Evolutionary conservation across 2,888 invertebrate genomes (phyloP), one percentile per base, ranked within the genome.

Genomic region (Volucella zonaria): DNA sequence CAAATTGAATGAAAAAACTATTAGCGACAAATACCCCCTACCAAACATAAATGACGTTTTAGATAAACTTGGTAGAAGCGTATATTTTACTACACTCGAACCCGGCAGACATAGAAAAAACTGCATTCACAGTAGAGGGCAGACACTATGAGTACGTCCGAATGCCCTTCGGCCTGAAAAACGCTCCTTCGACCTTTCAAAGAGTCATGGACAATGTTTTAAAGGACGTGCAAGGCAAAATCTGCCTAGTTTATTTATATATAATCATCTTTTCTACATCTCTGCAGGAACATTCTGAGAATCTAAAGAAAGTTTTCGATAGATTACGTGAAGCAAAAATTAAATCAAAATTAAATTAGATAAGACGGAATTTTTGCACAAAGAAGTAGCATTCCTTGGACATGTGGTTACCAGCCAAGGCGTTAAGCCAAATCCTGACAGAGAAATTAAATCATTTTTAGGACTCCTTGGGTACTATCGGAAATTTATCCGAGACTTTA

Each of bases 241-340:
- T 42, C 8, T 54, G 67, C 15, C 18, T 54, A 4, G 54, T 67
- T 4, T 73, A 62, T 47, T 15, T 70, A 18, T 52, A 71, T 43
- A 61, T 59, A 2, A 71, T 71, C 8, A 14, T 61, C 12, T 61
- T 71, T 12, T 73, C 59, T 6, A 61, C 51, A 31, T 76, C 75
- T 47, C 67, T 67, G n/a, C n/a, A n/a, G n/a, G n/a, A n/a, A n/a
- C n/a, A n/a, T n/a, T n/a, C n/a, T n/a, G n/a, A n/a, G n/a, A n/a
- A n/a, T n/a, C n/a, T n/a, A n/a, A n/a, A n/a, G n/a, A n/a, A n/a
- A n/a, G n/a, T n/a, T n/a, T n/a, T n/a, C n/a, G n/a, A n/a, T n/a
- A n/a, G n/a, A n/a, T n/a, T n/a, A n/a, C n/a, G n/a, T n/a, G n/a
- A n/a, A n/a, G n/a, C n/a, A n/a, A n/a, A n/a, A n/a, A n/a, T n/a